Percentiles rank a stretch among this genome's conserved stretches.
phyloP scores from a whole-genome alignment of 2,797 vertebrate genomes.

The Glyptemys insculpta region DNA sequence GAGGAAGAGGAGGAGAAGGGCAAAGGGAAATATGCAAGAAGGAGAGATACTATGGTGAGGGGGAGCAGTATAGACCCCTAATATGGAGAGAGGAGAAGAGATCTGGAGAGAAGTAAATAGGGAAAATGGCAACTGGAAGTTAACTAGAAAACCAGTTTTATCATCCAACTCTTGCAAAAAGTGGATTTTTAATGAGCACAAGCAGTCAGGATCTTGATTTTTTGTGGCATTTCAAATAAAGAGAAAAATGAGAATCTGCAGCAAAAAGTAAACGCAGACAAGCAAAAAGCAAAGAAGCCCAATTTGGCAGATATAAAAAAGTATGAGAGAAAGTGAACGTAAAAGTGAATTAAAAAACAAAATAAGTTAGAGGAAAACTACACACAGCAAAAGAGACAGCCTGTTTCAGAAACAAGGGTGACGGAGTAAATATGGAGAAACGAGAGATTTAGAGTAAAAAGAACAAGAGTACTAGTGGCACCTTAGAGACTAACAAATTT shows the following conservation, averaged over 20 bases:
- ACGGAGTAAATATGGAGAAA: background rate
- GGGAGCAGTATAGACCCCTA: background rate
- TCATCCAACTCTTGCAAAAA: constrained; percentile 11
- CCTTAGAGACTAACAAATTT: too few relatives aligned
- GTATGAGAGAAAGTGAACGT: background rate
- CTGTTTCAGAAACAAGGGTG: background rate
- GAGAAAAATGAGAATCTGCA: background rate
- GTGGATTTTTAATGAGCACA: background rate
- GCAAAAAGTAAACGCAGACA: background rate
- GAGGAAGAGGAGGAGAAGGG: background rate
- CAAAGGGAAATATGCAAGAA: background rate
- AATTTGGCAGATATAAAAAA: constrained; percentile 5
- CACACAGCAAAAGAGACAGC: background rate
- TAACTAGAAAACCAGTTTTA: background rate
- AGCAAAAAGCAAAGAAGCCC: constrained; percentile 14
- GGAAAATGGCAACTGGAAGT: background rate
- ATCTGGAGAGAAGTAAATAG: background rate
- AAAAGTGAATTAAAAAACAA: constrained; percentile 26
- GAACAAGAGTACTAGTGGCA: too few relatives aligned
- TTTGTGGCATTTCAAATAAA: constrained; percentile 24
- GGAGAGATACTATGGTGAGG: background rate
- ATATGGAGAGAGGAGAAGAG: background rate
- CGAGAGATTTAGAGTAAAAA: background rate
- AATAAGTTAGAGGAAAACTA: constrained; percentile 24
- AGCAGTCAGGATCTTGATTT: background rate